Conservation (phyloP, 1,140 invertebrate genomes). For the Brachionus manjavacas region DNA sequence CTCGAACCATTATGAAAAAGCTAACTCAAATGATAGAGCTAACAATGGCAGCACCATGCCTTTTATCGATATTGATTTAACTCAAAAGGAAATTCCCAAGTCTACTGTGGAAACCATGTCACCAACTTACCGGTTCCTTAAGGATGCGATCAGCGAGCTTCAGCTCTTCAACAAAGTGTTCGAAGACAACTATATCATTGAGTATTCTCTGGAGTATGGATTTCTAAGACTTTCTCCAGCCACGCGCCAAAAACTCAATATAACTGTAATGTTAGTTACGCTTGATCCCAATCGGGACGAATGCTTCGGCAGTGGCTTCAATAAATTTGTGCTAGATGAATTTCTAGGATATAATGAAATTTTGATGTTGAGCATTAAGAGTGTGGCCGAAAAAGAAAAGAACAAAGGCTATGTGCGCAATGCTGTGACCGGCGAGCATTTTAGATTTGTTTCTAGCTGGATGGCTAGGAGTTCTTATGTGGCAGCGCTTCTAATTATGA, state of each 20-base stretch:
- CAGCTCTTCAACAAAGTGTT: slow-evolving; percentile 33
- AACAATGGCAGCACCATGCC: neutral
- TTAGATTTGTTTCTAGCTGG: slow-evolving; percentile 94
- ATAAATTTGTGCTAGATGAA: slow-evolving; percentile 79
- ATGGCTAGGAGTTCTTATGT: slow-evolving; percentile 82
- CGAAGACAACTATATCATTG: slow-evolving; percentile 90
- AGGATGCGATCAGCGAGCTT: slow-evolving; percentile 18
- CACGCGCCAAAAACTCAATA: slow-evolving; percentile 75
- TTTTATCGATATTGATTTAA: neutral
- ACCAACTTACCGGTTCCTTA: neutral
- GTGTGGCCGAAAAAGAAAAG: slow-evolving; percentile 86
- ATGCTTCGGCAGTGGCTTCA: slow-evolving; percentile 88
- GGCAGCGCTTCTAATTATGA: slow-evolving; percentile 90
- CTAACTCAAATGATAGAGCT: neutral
- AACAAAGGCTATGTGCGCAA: slow-evolving; percentile 82
- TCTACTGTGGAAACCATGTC: slow-evolving; percentile 35
- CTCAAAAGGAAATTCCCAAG: slow-evolving; percentile 33
- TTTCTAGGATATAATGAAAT: slow-evolving; percentile 94
- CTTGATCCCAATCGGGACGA: slow-evolving; percentile 56
- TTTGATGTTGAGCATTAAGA: slow-evolving; percentile 90
- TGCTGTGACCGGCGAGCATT: slow-evolving; percentile 95
- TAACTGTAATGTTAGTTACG: slow-evolving; percentile 84
- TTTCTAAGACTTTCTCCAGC: slow-evolving; percentile 80
- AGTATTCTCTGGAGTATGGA: slow-evolving; percentile 94
- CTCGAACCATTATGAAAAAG: neutral